Percentiles rank a stretch among this genome's conserved stretches.
Evolutionary conservation across 2,797 vertebrate species (phyloP).

Genomic region (Emys orbicularis): DNA sequence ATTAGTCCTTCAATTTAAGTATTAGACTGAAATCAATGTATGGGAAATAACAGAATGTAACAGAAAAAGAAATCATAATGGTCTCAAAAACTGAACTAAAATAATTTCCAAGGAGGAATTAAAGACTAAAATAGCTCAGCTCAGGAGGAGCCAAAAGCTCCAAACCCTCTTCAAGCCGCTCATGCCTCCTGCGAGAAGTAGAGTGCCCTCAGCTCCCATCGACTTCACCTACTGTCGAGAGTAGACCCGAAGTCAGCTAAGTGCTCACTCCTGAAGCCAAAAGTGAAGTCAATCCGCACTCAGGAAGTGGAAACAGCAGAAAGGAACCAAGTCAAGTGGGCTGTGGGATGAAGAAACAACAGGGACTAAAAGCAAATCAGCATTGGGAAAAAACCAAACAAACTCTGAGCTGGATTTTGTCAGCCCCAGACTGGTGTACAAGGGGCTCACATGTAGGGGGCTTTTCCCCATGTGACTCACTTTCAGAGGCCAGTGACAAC

Average conservation of each 20-base stretch:
- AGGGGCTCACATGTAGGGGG: rapidly evolving
- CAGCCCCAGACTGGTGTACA: neutral
- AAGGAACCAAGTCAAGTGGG: no score
- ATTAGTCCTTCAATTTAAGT: neutral
- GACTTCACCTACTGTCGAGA: neutral
- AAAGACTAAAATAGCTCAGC: neutral
- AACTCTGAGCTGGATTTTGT: rapidly evolving
- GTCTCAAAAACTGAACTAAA: no score
- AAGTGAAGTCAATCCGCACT: rapidly evolving
- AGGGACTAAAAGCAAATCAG: neutral
- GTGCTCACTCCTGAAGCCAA: neutral
- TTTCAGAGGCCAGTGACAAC: rapidly evolving
- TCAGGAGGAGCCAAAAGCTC: neutral
- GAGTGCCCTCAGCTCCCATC: neutral
- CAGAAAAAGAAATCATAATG: neutral
- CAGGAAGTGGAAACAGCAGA: neutral
- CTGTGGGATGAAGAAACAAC: neutral
- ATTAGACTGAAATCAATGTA: neutral
- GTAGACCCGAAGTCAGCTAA: neutral
- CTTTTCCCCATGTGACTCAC: rapidly evolving
- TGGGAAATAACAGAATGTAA: neutral
- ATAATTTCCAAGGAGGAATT: neutral
- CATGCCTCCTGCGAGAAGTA: neutral
- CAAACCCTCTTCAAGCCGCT: neutral
- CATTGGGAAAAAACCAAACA: neutral